phyloP scores from a whole-genome alignment of 2,888 invertebrate genomes.

The Meliscaeva auricollis region DNA sequence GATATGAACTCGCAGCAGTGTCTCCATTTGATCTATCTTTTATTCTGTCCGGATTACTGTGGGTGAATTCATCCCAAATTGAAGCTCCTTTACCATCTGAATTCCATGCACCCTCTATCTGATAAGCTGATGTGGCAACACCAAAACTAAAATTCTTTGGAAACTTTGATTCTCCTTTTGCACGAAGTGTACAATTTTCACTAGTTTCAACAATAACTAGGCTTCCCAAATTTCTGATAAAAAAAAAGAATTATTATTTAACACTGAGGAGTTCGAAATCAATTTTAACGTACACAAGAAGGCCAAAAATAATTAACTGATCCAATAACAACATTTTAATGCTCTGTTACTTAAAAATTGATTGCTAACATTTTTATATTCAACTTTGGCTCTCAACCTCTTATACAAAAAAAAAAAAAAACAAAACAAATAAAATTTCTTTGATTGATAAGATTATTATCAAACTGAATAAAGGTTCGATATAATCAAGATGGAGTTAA shows the following conservation, averaged over 20 bases:
- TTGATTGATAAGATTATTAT: not conserved
- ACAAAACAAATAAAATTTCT: not conserved
- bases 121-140: slow-evolving; percentile 79
- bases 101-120: slow-evolving; percentile 80
- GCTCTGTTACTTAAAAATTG: not conserved
- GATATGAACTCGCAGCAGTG: slow-evolving; percentile 86
- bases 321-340: not conserved
- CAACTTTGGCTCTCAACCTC: not conserved
- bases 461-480: not conserved
- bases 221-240: not conserved
- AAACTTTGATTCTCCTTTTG: slow-evolving; percentile 76
- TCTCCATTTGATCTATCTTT: slow-evolving; percentile 85
- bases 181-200: not conserved
- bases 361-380: not conserved
- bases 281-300: not conserved
- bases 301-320: not conserved
- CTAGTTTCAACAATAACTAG: not conserved
- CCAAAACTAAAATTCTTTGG: slow-evolving; percentile 78
- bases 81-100: slow-evolving; percentile 84
- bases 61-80: slow-evolving; percentile 73
- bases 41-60: slow-evolving; percentile 81
- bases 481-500: too few species aligned
- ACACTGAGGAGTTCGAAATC: not conserved
- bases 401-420: not conserved
- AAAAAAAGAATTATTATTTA: not conserved